Evolutionary conservation across 2,888 invertebrate genomes (phyloP), one percentile per base, ranked within the genome.

Genomic region (Drosophila trichaetosa): DNA sequence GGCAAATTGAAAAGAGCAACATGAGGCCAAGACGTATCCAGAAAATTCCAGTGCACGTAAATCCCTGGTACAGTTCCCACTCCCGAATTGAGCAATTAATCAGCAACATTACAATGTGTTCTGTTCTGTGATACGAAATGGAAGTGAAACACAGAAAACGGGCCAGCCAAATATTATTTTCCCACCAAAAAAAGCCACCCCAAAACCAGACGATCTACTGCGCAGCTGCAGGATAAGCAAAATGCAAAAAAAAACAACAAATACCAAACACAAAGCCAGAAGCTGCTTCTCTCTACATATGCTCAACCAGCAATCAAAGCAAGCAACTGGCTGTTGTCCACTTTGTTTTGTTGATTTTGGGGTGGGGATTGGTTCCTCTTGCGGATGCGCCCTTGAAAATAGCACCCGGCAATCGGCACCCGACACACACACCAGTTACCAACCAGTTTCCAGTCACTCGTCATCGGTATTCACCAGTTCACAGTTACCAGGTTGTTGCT

Each of bases 151-250:
- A 62, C n/a, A 40, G 49, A 21, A 51, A 59, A 56, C 57, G 69
- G 57, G 24, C 69, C 29, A 52, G 53, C 62, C 59, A 62, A 73
- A 60, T 74, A 89, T 73, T 88, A 89, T 78, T 88, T 87, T 90
- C 90, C 87, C 90, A 89, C 90, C 84, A 62, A 63, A 34, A 54
- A 76, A 84, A 86, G 73, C 89, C 87, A 87, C 87, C 87, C 90
- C 78, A 76, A 78, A 66, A 36, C 46, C 56, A 62, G 29, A 42
- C 51, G 67, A 58, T 63, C 64, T 70, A 85, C 69, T 89, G 90
- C 86, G 86, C 87, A 87, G 87, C 87, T 87, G 87, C 87, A 68
- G 85, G 76, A 79, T 58, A 69, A 67, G 51, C 52, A 49, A 77
- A 71, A 34, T 38, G n/a, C 27, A 27, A 18, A 36, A 13, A 36